phyloP scores from a whole-genome alignment of 2,797 vertebrate genomes.

The Enteromius fasciolatus region DNA sequence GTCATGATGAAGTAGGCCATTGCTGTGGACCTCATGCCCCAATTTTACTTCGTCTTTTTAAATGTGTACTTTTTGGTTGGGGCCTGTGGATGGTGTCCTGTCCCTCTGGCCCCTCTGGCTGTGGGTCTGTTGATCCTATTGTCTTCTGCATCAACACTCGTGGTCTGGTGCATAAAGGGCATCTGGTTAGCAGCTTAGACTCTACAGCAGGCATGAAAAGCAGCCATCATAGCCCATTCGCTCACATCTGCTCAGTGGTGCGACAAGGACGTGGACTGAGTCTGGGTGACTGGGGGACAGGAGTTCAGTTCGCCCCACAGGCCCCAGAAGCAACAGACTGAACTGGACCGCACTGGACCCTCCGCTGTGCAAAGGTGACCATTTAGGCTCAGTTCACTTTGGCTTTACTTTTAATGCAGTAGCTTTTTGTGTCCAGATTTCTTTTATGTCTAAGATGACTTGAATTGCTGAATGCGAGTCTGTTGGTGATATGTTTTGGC shows the following conservation, averaged over 20 bases:
- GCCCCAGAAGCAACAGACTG: conserved; percentile 84
- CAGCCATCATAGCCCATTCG: conserved; percentile 94
- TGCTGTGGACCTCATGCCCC: not conserved
- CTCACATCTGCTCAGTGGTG: conserved; percentile 97
- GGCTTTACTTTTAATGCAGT: conserved; percentile 54
- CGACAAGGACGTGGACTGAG: conserved; percentile 92
- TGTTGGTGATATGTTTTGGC: conserved; percentile 4
- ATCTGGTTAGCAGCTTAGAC: conserved; percentile 92
- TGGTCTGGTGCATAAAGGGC: conserved; percentile 93
- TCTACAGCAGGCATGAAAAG: conserved; percentile 80
- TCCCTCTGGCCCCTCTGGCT: conserved; percentile 56
- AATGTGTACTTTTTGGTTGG: conserved; percentile 22
- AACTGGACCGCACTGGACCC: conserved; percentile 83
- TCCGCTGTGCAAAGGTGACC: conserved; percentile 90
- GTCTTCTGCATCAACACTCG: conserved; percentile 86
- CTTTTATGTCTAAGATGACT: not conserved
- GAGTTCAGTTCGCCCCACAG: conserved; percentile 87
- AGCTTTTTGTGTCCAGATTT: not conserved
- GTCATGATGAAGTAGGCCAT: conserved; percentile 3
- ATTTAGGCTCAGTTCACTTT: conserved; percentile 73
- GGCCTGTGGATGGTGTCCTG: conserved; percentile 41
- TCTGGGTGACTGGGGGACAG: conserved; percentile 87
- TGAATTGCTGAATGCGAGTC: conserved; percentile 1
- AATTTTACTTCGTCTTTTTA: conserved; percentile 27
- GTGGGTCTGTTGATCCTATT: conserved; percentile 85